Conservation (phyloP, 92 coral and sea anemone genomes). For the Parazoanthus darwini region DNA sequence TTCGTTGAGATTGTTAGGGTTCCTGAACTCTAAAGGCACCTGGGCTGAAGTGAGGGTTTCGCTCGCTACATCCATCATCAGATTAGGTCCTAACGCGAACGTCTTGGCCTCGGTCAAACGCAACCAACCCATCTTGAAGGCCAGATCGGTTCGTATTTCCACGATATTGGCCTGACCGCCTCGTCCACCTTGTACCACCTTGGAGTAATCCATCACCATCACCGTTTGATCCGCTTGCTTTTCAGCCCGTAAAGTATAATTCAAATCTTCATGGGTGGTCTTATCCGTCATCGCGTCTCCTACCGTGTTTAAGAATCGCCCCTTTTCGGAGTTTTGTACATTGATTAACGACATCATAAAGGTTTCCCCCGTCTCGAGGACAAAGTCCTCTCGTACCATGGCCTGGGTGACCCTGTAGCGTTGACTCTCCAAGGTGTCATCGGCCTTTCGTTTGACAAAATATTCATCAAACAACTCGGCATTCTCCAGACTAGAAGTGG, state of each 20-base stretch:
- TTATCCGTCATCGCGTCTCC: constrained; percentile 1
- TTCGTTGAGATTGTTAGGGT: constrained; percentile 5
- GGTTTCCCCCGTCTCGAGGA: not conserved
- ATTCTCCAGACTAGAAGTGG: not conserved
- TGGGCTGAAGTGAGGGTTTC: not conserved
- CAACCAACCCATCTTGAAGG: constrained; percentile 6
- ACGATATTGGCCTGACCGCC: constrained; percentile 8
- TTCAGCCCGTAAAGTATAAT: constrained; percentile 4
- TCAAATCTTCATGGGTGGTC: not conserved
- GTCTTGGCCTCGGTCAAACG: constrained; percentile 8
- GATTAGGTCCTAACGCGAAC: constrained; percentile 6
- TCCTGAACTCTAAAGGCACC: constrained; percentile 6
- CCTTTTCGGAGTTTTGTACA: constrained; percentile 1
- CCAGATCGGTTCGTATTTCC: constrained; percentile 6
- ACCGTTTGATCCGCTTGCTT: constrained; percentile 3
- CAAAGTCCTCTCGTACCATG: constrained; percentile 6
- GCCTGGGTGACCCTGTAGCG: not conserved
- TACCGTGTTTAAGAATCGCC: constrained; percentile 5
- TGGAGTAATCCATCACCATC: constrained; percentile 5
- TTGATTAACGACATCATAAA: not conserved
- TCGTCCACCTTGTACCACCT: constrained; percentile 4
- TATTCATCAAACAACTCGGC: constrained; percentile 5
- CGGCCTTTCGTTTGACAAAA: constrained; percentile 5
- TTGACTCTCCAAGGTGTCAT: constrained; percentile 5
- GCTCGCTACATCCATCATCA: constrained; percentile 1